Percentiles rank a stretch among this genome's conserved stretches.
Evolutionary conservation across 2,888 invertebrate species (phyloP).

Genomic region (Chymomyza procnemis): DNA sequence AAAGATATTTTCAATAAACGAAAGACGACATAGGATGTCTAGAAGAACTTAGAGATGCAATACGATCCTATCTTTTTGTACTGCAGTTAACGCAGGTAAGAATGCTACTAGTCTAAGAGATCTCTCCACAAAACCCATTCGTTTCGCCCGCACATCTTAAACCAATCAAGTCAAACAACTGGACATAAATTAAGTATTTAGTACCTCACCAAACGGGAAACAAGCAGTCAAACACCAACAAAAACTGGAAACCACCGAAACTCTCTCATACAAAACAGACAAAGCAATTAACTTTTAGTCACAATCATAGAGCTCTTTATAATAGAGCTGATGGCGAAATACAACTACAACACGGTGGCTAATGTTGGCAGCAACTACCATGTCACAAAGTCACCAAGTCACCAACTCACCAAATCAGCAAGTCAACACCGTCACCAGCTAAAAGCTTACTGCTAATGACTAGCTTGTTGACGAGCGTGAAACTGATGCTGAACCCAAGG

Average conservation of each 20-base stretch:
- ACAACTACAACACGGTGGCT: slow-evolving; percentile 33
- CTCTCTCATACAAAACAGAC: slow-evolving; percentile 53
- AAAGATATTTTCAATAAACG: no score
- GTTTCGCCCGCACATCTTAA: no score
- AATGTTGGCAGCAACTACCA: neutral
- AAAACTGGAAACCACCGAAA: neutral
- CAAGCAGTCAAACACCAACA: no score
- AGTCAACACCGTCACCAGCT: neutral
- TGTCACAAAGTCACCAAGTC: neutral
- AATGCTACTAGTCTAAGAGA: no score
- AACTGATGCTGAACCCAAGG: slow-evolving; percentile 28
- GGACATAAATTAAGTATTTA: no score
- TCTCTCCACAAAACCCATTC: no score
- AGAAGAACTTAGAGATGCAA: no score
- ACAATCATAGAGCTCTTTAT: slow-evolving; percentile 41
- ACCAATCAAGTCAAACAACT: no score
- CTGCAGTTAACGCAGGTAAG: no score
- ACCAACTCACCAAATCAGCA: neutral
- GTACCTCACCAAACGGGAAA: no score
- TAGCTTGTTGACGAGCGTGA: slow-evolving; percentile 20
- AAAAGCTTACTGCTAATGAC: slow-evolving; percentile 14
- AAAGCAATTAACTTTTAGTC: slow-evolving; percentile 73
- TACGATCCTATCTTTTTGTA: no score
- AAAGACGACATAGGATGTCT: no score
- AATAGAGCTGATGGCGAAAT: slow-evolving; percentile 60